Evolutionary conservation across 2,113 vertebrate genomes (phyloP).

Genomic region (Macaca nemestrina): DNA sequence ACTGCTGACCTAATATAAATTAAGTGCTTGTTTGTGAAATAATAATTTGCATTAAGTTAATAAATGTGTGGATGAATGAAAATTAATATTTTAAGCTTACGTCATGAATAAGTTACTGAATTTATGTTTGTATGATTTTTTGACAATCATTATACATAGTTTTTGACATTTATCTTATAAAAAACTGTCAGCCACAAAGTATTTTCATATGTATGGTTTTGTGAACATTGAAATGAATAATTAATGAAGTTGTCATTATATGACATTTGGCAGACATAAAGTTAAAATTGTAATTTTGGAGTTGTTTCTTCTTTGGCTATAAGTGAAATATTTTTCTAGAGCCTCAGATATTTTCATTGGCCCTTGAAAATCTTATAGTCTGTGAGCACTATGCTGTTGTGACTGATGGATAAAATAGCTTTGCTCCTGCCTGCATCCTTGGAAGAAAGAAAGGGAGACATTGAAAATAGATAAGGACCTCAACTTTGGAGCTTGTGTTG

Average conservation of each 20-base stretch:
- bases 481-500: background rate
- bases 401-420: background rate
- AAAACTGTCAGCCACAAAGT: background rate
- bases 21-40: background rate
- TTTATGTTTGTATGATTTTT: background rate
- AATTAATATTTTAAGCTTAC: background rate
- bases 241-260: background rate
- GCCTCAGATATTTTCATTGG: background rate
- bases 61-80: background rate
- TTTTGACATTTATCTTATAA: background rate
- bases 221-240: background rate
- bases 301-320: background rate
- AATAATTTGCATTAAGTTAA: background rate
- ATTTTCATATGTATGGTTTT: background rate
- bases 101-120: background rate
- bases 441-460: background rate
- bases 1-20: background rate
- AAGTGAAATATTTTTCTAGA: background rate
- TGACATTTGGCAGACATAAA: background rate
- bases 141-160: background rate
- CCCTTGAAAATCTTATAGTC: background rate
- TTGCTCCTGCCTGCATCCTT: background rate
- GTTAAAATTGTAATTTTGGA: conserved; percentile 32
- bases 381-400: background rate
- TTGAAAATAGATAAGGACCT: background rate